Conservation (phyloP, 2,797 vertebrate genomes). For the Melopsittacus undulatus region DNA sequence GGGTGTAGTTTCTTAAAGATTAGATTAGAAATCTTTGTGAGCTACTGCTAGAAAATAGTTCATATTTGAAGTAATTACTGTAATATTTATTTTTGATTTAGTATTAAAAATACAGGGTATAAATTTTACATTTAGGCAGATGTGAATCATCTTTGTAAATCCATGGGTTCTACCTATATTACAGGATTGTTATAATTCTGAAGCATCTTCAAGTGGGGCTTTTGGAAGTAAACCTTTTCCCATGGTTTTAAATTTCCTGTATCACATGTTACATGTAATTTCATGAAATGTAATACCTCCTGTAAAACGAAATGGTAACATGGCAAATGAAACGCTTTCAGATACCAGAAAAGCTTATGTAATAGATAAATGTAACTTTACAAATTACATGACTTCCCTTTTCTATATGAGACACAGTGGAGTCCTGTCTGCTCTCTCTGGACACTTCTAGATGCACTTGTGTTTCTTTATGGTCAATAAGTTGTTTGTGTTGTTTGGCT, state of each 20-base stretch:
- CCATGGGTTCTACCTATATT: not conserved
- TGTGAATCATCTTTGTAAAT: not conserved
- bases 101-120: not conserved
- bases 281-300: not conserved
- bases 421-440: not conserved
- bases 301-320: not conserved
- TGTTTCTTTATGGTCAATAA: not conserved
- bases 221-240: not conserved
- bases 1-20: not conserved
- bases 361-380: not conserved
- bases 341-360: not conserved
- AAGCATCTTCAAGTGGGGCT: not conserved
- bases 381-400: not conserved
- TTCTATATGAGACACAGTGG: not conserved
- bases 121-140: not conserved
- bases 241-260: not conserved
- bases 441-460: not conserved
- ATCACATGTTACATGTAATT: not conserved
- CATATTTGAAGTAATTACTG: not conserved
- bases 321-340: not conserved
- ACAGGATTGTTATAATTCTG: not conserved
- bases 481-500: not conserved
- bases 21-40: not conserved
- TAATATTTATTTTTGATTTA: not conserved
- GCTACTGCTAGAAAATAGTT: not conserved